Evolutionary conservation across 2,113 vertebrate species (phyloP).

Genomic region (Motacilla alba): DNA sequence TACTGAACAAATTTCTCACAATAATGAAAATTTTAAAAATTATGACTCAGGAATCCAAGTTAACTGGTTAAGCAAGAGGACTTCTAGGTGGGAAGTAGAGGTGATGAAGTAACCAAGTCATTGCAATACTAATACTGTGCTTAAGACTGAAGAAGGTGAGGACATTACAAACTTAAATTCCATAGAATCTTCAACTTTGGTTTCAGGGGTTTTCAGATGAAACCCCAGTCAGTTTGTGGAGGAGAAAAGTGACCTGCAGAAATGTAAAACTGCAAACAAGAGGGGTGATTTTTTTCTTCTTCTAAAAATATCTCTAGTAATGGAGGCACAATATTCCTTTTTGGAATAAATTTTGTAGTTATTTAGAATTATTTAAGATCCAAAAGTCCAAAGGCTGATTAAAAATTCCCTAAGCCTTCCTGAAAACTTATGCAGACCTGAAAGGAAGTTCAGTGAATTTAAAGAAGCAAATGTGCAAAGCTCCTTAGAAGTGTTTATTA

Average conservation of each 20-base stretch:
- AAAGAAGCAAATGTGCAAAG: not conserved
- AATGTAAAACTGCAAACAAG: not conserved
- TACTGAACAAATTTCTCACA: not conserved
- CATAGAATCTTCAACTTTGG: not conserved
- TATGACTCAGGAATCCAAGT: not conserved
- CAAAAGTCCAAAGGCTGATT: not conserved
- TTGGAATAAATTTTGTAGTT: not conserved
- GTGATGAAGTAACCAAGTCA: not conserved
- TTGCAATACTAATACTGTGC: not conserved
- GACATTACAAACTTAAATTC: not conserved
- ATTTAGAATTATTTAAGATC: not conserved
- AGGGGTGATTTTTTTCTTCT: not conserved
- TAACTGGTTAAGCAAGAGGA: not conserved
- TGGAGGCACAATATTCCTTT: not conserved
- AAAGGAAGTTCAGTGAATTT: not conserved
- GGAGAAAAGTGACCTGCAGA: not conserved
- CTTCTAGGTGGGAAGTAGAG: not conserved
- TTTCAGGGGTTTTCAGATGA: not conserved
- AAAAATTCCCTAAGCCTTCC: not conserved
- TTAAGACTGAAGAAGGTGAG: not conserved
- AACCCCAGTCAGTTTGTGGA: not conserved
- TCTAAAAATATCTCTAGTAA: not conserved
- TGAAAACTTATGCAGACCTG: not conserved
- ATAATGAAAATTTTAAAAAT: not conserved
- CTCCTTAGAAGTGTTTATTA: not conserved